Conservation (phyloP, 2,888 invertebrate species). For the Epistrophella euchroma region DNA sequence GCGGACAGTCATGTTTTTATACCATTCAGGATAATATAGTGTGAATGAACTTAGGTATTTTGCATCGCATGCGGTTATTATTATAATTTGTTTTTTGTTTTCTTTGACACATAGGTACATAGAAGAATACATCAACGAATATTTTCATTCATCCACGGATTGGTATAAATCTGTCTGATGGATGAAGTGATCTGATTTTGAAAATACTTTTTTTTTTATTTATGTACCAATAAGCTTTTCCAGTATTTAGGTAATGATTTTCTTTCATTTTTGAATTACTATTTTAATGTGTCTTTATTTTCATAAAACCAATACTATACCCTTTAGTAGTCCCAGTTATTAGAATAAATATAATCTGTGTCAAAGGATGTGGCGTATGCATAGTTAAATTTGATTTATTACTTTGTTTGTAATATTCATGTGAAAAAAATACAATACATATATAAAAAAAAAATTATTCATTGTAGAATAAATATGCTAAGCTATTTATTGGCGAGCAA, state of each 20-base stretch:
- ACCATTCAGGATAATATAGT: too few species aligned
- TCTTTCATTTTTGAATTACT: fast-evolving
- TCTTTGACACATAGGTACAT: too few species aligned
- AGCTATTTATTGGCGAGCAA: background rate
- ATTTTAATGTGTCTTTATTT: background rate
- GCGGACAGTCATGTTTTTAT: too few species aligned
- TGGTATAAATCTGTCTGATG: too few species aligned
- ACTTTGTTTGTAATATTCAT: slow-evolving; percentile 13
- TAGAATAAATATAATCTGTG: background rate
- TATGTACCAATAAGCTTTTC: too few species aligned
- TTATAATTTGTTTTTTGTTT: too few species aligned
- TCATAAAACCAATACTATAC: background rate
- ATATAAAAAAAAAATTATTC: background rate
- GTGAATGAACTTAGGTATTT: too few species aligned
- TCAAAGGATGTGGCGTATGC: slow-evolving; percentile 6
- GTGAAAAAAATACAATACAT: background rate
- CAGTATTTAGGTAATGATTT: background rate
- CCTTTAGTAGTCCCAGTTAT: background rate
- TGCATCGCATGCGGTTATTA: too few species aligned
- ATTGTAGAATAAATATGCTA: background rate
- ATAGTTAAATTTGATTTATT: slow-evolving; percentile 15
- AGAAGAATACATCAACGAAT: too few species aligned
- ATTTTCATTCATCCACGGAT: too few species aligned
- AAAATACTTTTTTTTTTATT: too few species aligned
- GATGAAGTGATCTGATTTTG: too few species aligned